A percentile compares a stretch with the other conserved stretches of the same genome.
phyloP scores from a whole-genome alignment of 2,888 invertebrate species.

The Dynastes tityus region DNA sequence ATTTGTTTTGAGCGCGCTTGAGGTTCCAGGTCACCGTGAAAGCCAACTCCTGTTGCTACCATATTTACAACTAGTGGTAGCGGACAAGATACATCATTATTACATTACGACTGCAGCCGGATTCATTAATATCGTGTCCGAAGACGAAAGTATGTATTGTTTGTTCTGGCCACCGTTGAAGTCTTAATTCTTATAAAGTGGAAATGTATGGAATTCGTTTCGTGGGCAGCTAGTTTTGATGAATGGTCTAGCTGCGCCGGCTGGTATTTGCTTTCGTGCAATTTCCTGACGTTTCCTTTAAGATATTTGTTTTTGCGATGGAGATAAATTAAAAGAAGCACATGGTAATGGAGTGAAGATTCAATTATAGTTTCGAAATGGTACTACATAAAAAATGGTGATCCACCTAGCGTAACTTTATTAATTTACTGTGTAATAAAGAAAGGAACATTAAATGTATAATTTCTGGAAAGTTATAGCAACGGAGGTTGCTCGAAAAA shows the following conservation, averaged over 20 bases:
- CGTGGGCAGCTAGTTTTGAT: slow-evolving; percentile 1
- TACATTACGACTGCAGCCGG: neutral
- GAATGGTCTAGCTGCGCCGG: neutral
- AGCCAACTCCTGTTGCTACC: neutral
- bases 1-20: slow-evolving; percentile 13
- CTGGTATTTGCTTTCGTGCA: neutral
- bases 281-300: neutral
- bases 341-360: no score
- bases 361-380: no score
- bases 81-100: neutral
- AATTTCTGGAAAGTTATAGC: no score
- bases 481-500: no score
- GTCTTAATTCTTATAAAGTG: slow-evolving; percentile 2
- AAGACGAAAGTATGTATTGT: neutral
- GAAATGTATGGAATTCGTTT: slow-evolving; percentile 5
- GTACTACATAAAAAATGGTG: no score
- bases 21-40: slow-evolving; percentile 2
- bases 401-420: no score
- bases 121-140: slow-evolving; percentile 1
- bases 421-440: no score
- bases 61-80: slow-evolving; percentile 1
- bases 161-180: neutral
- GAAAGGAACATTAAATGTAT: no score
- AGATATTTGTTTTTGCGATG: no score
- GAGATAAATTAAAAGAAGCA: no score